Evolutionary conservation across 2,888 invertebrate genomes (phyloP).

Genomic region (Apamea monoglypha): DNA sequence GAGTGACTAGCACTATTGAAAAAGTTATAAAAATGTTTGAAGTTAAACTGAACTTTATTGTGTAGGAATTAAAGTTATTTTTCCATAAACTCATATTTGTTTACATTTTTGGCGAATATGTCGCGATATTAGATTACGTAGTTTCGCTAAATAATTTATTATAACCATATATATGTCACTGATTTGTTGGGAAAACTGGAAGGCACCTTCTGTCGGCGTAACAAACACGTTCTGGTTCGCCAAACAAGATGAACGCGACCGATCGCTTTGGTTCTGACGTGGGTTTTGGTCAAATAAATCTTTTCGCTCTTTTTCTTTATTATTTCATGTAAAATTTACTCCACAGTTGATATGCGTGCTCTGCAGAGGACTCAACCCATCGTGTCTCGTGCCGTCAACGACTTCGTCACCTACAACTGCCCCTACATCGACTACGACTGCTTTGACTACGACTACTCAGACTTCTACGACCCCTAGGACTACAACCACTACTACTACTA

Average conservation of each 20-base stretch:
- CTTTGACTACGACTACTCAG: slow-evolving; percentile 54
- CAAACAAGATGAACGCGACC: background rate
- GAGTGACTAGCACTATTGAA: too few relatives aligned
- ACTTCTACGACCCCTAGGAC: slow-evolving; percentile 49
- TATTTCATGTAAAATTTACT: background rate
- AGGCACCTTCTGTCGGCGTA: background rate
- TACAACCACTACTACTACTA: slow-evolving; percentile 31
- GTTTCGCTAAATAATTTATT: too few relatives aligned
- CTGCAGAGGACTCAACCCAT: slow-evolving; percentile 67
- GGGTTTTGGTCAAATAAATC: background rate
- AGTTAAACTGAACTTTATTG: too few relatives aligned
- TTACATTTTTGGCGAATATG: too few relatives aligned
- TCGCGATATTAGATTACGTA: too few relatives aligned
- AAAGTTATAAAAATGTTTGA: too few relatives aligned
- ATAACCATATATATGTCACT: too few relatives aligned
- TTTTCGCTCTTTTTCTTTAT: background rate
- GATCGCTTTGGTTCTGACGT: too few relatives aligned
- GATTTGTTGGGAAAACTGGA: background rate
- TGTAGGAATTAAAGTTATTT: too few relatives aligned
- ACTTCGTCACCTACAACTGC: slow-evolving; percentile 22
- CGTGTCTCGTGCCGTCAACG: slow-evolving; percentile 38
- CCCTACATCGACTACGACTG: slow-evolving; percentile 52
- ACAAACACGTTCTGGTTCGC: background rate
- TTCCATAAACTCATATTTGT: too few relatives aligned
- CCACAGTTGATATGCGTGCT: slow-evolving; percentile 76